Evolutionary conservation across 1,140 invertebrate genomes (phyloP).

Genomic region (Coptotermes formosanus): DNA sequence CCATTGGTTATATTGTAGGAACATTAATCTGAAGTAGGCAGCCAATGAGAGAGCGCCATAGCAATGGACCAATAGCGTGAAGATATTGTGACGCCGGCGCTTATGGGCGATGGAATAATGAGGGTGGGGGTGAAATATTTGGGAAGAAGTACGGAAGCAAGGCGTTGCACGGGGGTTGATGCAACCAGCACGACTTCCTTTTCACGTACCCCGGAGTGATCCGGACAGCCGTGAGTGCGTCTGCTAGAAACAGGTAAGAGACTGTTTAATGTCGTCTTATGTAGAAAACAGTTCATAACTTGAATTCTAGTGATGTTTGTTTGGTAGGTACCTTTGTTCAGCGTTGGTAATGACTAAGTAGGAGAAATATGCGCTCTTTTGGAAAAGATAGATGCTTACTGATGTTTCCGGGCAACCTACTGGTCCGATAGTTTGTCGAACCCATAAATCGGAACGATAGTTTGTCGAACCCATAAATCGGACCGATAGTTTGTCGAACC

Average conservation of each 20-base stretch:
- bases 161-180: background rate
- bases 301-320: no score
- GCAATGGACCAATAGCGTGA: background rate
- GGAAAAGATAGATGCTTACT: no score
- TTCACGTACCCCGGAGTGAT: background rate
- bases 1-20: conserved; percentile 12
- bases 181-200: background rate
- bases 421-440: no score
- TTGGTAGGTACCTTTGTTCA: no score
- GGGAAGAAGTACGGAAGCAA: background rate
- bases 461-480: no score
- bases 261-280: no score
- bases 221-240: background rate
- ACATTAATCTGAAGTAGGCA: background rate
- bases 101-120: background rate
- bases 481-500: no score
- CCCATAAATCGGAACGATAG: no score
- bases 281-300: no score
- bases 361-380: no score
- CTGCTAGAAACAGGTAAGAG: background rate
- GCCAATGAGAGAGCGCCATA: background rate
- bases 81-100: background rate
- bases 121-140: background rate
- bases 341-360: no score
- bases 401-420: no score